These are phyloP conservation scores for Drepana arcuata DNA, from an alignment of 1,140 invertebrate genomes.

Conservation along the genomic window DNA sequence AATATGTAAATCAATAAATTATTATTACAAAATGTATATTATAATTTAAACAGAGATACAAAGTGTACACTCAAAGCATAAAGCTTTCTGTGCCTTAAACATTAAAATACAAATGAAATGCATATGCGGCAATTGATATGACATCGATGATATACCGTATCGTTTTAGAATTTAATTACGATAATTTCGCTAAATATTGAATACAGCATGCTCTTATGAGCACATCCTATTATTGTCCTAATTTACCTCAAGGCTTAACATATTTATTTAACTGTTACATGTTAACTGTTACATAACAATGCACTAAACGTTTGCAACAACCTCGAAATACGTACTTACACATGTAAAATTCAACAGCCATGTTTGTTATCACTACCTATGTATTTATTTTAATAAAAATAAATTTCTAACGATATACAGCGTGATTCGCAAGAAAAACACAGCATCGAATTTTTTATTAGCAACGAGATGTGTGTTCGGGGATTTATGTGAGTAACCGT, in stretches of 20 bases:
- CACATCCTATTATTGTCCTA: slow-evolving; percentile 30
- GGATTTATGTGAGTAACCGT: no score
- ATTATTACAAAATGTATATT: no score
- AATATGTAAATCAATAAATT: no score
- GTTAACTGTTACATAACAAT: slow-evolving; percentile 47
- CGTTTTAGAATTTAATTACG: slow-evolving; percentile 1
- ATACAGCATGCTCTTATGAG: slow-evolving; percentile 3
- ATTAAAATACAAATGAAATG: no score
- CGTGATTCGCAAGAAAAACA: background rate
- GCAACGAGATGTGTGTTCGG: no score
- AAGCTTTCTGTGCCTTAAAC: no score
- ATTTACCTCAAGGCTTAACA: slow-evolving; percentile 38
- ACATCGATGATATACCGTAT: slow-evolving; percentile 21
- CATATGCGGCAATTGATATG: slow-evolving; percentile 24
- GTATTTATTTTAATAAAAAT: slow-evolving; percentile 13
- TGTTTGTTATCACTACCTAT: slow-evolving; percentile 54
- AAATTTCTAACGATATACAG: background rate
- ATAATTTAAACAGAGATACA: no score
- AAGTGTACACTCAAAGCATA: no score
- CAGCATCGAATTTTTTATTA: background rate
- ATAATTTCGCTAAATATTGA: slow-evolving; percentile 4
- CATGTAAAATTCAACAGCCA: slow-evolving; percentile 63
- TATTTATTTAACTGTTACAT: slow-evolving; percentile 26
- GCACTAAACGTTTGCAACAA: slow-evolving; percentile 51
- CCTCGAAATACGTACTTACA: slow-evolving; percentile 41